phyloP scores from a whole-genome alignment of 2,888 invertebrate species.

The Drosophila vallismaia region DNA sequence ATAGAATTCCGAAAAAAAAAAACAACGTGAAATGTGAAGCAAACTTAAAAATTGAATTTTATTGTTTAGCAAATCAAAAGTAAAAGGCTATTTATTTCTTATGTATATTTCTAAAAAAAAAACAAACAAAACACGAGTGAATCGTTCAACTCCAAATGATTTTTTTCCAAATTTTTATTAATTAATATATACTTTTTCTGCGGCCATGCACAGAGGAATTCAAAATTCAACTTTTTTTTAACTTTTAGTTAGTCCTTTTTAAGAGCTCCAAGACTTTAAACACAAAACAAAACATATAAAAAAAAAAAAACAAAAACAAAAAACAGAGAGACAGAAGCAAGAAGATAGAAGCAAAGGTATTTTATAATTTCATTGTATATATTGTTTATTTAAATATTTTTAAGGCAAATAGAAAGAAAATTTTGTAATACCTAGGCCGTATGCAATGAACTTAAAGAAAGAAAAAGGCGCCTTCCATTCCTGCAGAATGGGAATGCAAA shows the following conservation, averaged over 20 bases:
- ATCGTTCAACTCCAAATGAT: too few species aligned
- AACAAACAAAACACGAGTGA: background rate
- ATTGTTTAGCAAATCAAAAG: conserved; percentile 58
- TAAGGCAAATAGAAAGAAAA: conserved; percentile 43
- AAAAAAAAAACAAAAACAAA: too few species aligned
- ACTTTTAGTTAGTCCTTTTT: conserved; percentile 48
- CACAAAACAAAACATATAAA: conserved; percentile 40
- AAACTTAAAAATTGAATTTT: conserved; percentile 60
- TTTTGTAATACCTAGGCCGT: conserved; percentile 50
- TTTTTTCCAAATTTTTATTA: conserved; percentile 27
- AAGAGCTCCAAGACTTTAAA: conserved; percentile 78
- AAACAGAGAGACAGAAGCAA: conserved; percentile 24
- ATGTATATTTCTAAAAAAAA: conserved; percentile 2
- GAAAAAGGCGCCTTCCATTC: conserved; percentile 27
- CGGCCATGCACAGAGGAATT: conserved; percentile 78
- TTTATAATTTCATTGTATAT: conserved; percentile 62
- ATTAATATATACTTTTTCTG: conserved; percentile 55
- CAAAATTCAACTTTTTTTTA: conserved; percentile 60
- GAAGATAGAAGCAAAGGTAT: conserved; percentile 40
- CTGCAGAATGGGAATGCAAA: conserved; percentile 25
- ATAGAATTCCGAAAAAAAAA: conserved; percentile 30
- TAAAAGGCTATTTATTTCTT: conserved; percentile 74
- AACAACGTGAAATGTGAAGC: conserved; percentile 9
- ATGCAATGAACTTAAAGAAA: conserved; percentile 67
- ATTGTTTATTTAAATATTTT: conserved; percentile 76